Base-by-base conservation (phyloP, 2,888 invertebrate species). In the Aromia moschata region DNA sequence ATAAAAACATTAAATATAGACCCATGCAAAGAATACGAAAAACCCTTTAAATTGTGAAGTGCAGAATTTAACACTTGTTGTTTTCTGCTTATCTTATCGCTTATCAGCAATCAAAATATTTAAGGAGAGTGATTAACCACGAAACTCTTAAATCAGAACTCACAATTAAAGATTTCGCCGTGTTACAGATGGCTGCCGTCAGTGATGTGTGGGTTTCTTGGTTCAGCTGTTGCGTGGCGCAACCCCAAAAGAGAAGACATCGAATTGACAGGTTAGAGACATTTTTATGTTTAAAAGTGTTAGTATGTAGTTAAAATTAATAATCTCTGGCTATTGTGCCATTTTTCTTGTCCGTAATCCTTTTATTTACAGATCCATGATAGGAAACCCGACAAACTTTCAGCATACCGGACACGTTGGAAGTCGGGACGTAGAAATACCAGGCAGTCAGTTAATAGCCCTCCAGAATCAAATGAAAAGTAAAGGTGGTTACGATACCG, bases 381-480 rank as follows among this genome's bases (percentile, higher is more conserved):
- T 98, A 77, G 93, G 97, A 30, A 89, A 89, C 69, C 98, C 98
- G 10, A 96, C 94, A 70, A 94, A 98, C 84, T 98, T 98, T 80
- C 91, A 93, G 76, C 98, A 98, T 81, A 96, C 96, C 37, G 93
- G 91, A 2, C 93, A 94, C 80, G 90, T 94, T 77, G 93, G 97
- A 16, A 94, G 95, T 14, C 91, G 92, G 49, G 96, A 97, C 80
- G 89, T 94, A 60, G 91, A 93, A 78, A 86, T 92, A 83, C 92
- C 90, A 15, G 89, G 89, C 58, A 89, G 90, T 70, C 88, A 95
- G 82, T 84, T 96, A 67, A 89, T 90, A 77, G 91, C 93, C 69
- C 89, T 96, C 77, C 94, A 96, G 82, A 91, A 89, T 75, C 96
- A 96, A 82, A 95, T 97, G 96, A 92, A 93, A 80, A 94, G 95